Evolutionary conservation across 1,140 invertebrate species (phyloP).

Genomic region (Drosophila micromelanica): DNA sequence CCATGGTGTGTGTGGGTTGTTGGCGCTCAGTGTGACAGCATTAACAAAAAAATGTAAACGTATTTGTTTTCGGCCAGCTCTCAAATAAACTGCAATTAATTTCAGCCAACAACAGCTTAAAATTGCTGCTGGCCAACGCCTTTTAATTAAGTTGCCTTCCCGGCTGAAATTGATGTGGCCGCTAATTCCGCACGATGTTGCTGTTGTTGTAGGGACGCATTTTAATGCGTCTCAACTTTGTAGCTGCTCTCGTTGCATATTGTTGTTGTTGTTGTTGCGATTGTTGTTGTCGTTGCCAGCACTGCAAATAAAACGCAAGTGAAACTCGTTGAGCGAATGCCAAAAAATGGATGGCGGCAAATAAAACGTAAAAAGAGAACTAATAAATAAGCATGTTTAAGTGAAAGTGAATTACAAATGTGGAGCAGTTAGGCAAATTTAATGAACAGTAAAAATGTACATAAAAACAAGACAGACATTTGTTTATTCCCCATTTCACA

Average conservation of each 20-base stretch:
- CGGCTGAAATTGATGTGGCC: conserved; percentile 62
- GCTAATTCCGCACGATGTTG: conserved; percentile 54
- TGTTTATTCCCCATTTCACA: conserved; percentile 40
- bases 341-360: conserved; percentile 1
- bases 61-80: conserved; percentile 36
- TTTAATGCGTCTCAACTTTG: conserved; percentile 45
- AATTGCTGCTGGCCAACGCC: conserved; percentile 43
- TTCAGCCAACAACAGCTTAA: conserved; percentile 45
- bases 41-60: conserved; percentile 34
- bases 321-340: conserved; percentile 38
- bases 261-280: background rate
- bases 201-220: conserved; percentile 22
- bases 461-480: conserved; percentile 65
- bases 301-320: conserved; percentile 26
- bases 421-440: conserved; percentile 61
- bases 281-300: conserved; percentile 7
- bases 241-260: conserved; percentile 19
- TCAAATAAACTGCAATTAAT: conserved; percentile 72
- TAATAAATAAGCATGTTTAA: conserved; percentile 28
- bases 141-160: conserved; percentile 72
- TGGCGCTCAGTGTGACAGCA: conserved; percentile 23
- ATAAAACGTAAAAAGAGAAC: background rate
- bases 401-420: conserved; percentile 68
- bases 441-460: conserved; percentile 75
- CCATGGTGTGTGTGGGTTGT: conserved; percentile 10